Evolutionary conservation across 2,888 invertebrate species (phyloP), one percentile per base, ranked within the genome.

Genomic region (Netelia inedita): DNA sequence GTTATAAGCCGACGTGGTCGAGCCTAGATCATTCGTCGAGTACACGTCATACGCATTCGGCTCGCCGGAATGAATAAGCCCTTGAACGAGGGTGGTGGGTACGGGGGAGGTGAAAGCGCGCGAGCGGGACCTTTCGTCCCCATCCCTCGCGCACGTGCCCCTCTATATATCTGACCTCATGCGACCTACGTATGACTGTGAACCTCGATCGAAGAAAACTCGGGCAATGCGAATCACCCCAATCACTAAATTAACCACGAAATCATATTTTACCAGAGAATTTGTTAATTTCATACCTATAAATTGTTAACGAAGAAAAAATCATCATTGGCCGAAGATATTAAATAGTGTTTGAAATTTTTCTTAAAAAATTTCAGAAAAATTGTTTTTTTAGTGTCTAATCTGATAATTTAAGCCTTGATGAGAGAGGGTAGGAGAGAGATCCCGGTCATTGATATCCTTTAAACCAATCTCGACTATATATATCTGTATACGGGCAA

Each of bases 371-470:
- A 28, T 28, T 28, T 3, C 28, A 28, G 5, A 5, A 28, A 28
- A 28, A 28, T 28, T 5, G 28, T 2, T 28, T 28, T 23, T 28
- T 28, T 28, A 9, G 19, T 68, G 10, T 41, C 23, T 69, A 53
- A 61, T 35, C 11, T 14, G 23, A 1, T 16, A n/a, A 5, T 55
- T 19, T 73, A 50, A 65, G 65, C 72, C 79, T 55, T 69, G 79
- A 59, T 63, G 59, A 82, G 83, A 71, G 75, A 46, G 68, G 84
- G 82, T 83, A 85, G 85, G 87, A 65, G 79, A 80, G 76, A 87
- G 89, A 88, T 28, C 88, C 88, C 87, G 90, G 91, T 91, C 91
- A 91, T 92, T 91, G 91, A 91, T 91, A 92, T 90, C 91, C 90
- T 91, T 92, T 90, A 91, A 92, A 92, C 87, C 88, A 87, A 88